Conservation (phyloP, 2,113 vertebrate species). For the Menura novaehollandiae region DNA sequence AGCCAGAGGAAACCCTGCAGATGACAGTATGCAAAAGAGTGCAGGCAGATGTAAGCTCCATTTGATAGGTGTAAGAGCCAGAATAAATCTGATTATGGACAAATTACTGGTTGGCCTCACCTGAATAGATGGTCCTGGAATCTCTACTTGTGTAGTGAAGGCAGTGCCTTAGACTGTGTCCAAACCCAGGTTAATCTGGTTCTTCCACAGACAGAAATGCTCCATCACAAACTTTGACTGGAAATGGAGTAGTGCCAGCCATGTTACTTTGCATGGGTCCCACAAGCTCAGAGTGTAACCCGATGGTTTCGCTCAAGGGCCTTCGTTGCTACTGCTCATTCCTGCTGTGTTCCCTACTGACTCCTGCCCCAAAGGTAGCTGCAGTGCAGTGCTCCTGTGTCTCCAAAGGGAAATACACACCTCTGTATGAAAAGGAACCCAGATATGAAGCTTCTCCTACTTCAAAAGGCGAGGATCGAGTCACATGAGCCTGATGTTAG, state of each 20-base stretch:
- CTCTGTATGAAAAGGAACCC: background rate
- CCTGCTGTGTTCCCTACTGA: background rate
- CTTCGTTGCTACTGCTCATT: background rate
- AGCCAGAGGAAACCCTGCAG: background rate
- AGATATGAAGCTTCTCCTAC: background rate
- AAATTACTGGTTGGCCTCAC: background rate
- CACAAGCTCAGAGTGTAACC: background rate
- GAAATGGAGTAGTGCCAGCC: background rate
- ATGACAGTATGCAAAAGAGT: background rate
- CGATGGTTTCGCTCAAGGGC: background rate
- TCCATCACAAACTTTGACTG: background rate
- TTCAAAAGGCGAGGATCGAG: background rate
- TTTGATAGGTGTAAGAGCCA: background rate
- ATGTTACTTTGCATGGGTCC: background rate
- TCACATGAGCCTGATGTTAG: background rate
- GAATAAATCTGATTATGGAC: background rate
- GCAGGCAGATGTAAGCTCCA: background rate
- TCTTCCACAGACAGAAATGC: background rate
- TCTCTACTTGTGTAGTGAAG: background rate
- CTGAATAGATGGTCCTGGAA: background rate
- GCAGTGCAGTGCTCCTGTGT: background rate
- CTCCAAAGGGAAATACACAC: background rate
- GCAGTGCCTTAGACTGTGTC: background rate
- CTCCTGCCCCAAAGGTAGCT: background rate
- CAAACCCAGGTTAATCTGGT: background rate